Evolutionary conservation across 2,888 invertebrate genomes (phyloP).

Genomic region (Scaptomyza flava): DNA sequence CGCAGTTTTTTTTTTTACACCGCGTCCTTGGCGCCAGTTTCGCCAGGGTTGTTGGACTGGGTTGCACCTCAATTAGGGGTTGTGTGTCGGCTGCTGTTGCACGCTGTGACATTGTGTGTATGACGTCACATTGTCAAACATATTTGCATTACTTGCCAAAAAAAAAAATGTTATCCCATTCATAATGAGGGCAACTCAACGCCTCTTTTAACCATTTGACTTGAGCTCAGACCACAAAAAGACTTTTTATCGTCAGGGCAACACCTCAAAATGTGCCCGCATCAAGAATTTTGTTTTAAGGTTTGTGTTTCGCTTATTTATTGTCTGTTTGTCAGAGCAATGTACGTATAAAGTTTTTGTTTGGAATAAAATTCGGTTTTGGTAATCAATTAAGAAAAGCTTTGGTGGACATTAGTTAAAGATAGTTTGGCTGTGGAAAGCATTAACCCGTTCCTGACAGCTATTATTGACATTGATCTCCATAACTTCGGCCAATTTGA

Average conservation of each 20-base stretch:
- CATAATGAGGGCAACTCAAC: conserved; percentile 65
- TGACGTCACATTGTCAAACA: conserved; percentile 66
- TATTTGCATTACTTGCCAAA: conserved; percentile 61
- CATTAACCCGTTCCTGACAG: too few species aligned
- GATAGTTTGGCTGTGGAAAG: background rate
- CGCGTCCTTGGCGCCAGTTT: conserved; percentile 59
- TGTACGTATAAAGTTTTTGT: background rate
- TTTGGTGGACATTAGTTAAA: background rate
- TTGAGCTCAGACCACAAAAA: conserved; percentile 60
- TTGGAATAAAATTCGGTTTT: background rate
- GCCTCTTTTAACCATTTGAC: conserved; percentile 65
- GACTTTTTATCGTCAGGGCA: conserved; percentile 49
- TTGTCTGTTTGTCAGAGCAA: background rate
- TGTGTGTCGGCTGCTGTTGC: conserved; percentile 38
- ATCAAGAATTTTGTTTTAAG: background rate
- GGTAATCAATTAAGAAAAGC: background rate
- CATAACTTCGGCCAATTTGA: too few species aligned
- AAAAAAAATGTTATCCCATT: conserved; percentile 16
- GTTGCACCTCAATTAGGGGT: conserved; percentile 9
- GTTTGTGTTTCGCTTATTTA: conserved; percentile 2
- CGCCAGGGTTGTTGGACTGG: conserved; percentile 29
- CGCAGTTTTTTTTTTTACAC: conserved; percentile 63
- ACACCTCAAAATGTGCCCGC: conserved; percentile 61
- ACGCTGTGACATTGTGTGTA: conserved; percentile 72
- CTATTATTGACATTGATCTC: too few species aligned